Evolutionary conservation across 2,888 invertebrate genomes (phyloP).

Genomic region (Campaea margaritaria): DNA sequence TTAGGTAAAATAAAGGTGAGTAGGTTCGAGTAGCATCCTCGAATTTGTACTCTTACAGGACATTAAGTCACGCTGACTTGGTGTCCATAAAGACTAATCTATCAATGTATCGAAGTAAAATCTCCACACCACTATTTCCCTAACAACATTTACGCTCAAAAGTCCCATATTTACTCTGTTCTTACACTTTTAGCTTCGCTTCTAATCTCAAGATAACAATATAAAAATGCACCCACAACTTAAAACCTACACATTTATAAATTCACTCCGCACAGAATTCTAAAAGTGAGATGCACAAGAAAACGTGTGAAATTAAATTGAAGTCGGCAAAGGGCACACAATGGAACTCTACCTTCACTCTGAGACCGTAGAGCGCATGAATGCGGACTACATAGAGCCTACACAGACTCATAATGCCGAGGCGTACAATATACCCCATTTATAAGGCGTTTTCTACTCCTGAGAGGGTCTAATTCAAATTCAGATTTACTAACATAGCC

Average conservation of each 20-base stretch:
- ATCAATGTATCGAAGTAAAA: no score
- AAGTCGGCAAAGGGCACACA: slow-evolving; percentile 71
- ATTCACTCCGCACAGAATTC: slow-evolving; percentile 52
- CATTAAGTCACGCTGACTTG: no score
- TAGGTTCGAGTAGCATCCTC: no score
- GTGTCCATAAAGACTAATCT: no score
- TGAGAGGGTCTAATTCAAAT: slow-evolving; percentile 62
- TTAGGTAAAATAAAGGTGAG: no score
- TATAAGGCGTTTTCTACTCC: slow-evolving; percentile 60
- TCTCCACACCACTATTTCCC: no score
- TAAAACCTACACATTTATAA: slow-evolving; percentile 27
- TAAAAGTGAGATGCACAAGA: slow-evolving; percentile 46
- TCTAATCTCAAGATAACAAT: not conserved
- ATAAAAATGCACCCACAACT: slow-evolving; percentile 33
- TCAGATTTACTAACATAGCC: slow-evolving; percentile 58
- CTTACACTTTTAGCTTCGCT: no score
- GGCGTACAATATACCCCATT: slow-evolving; percentile 64
- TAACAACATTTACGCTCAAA: not conserved
- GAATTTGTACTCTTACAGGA: no score
- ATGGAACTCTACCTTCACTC: slow-evolving; percentile 50
- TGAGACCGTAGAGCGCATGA: slow-evolving; percentile 60
- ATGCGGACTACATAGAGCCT: slow-evolving; percentile 51
- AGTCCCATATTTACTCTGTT: not conserved
- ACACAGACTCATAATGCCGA: slow-evolving; percentile 65
- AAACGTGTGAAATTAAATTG: slow-evolving; percentile 73